Evolutionary conservation across 2,888 invertebrate species (phyloP).

Genomic region (Spodoptera littoralis): DNA sequence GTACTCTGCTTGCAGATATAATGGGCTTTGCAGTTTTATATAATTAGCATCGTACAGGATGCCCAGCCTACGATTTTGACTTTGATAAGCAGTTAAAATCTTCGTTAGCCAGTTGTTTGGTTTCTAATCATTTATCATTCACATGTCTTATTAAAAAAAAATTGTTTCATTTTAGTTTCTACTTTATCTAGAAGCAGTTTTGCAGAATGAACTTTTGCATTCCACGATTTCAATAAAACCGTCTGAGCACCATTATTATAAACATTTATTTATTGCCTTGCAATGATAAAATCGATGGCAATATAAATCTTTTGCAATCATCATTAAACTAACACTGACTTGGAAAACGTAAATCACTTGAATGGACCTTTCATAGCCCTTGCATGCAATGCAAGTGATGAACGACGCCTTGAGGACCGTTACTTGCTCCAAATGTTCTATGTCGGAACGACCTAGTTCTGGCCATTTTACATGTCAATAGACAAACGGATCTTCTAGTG

Average conservation of each 20-base stretch:
- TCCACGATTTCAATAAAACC: no score
- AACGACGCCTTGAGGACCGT: constrained; percentile 69
- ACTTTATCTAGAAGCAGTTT: no score
- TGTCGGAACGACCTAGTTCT: constrained; percentile 74
- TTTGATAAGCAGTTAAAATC: neutral
- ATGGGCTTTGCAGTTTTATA: constrained; percentile 16
- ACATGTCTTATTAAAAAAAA: no score
- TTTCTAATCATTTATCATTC: no score
- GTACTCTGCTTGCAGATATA: constrained; percentile 5
- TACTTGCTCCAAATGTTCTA: constrained; percentile 76
- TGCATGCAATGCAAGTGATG: constrained; percentile 27
- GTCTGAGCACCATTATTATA: neutral
- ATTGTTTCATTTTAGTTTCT: no score
- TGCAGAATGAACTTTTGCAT: no score
- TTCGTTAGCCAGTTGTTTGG: no score
- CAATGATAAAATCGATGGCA: neutral
- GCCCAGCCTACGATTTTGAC: neutral
- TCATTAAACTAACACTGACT: constrained; percentile 15
- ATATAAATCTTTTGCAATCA: constrained; percentile 19
- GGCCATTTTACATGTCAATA: constrained; percentile 78
- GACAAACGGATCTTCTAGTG: constrained; percentile 51
- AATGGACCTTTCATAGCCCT: constrained; percentile 40
- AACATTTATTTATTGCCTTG: constrained; percentile 10
- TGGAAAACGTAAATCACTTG: constrained; percentile 36
- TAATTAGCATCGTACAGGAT: neutral